phyloP scores from a whole-genome alignment of 1,140 invertebrate species.

The Oppia nitens region DNA sequence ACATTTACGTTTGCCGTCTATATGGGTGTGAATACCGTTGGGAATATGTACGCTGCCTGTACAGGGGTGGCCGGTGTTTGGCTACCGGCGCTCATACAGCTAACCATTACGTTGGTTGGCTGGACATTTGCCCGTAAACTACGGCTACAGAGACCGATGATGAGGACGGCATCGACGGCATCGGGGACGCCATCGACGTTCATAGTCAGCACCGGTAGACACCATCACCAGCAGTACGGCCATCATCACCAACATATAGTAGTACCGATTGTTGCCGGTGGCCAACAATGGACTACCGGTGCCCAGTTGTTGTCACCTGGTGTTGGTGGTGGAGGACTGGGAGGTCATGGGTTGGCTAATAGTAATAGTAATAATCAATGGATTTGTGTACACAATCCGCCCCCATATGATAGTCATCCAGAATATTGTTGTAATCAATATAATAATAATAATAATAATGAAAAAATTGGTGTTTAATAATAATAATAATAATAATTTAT shows the following conservation, averaged over 20 bases:
- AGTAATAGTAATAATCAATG: too few species aligned
- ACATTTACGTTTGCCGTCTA: not conserved
- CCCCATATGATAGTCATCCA: too few species aligned
- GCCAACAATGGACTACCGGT: not conserved
- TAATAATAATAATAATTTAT: too few species aligned
- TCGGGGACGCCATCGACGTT: too few species aligned
- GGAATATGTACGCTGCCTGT: not conserved
- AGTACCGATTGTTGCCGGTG: not conserved
- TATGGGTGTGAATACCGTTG: not conserved
- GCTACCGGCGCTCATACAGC: not conserved
- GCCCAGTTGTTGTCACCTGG: too few species aligned
- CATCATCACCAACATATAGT: too few species aligned
- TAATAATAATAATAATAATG: too few species aligned
- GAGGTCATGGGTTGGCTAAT: too few species aligned
- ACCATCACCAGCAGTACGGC: not conserved
- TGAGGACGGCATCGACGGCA: not conserved
- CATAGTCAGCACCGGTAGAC: not conserved
- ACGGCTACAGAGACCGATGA: not conserved
- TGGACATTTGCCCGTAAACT: not conserved
- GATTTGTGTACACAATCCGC: too few species aligned
- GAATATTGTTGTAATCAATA: too few species aligned
- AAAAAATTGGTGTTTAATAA: too few species aligned
- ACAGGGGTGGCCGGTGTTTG: not conserved
- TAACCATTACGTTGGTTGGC: not conserved
- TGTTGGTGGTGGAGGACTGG: too few species aligned